A percentile compares a stretch with the other conserved stretches of the same genome.
Evolutionary conservation across 2,888 invertebrate species (phyloP).

Genomic region (Cheilosia scutellata): DNA sequence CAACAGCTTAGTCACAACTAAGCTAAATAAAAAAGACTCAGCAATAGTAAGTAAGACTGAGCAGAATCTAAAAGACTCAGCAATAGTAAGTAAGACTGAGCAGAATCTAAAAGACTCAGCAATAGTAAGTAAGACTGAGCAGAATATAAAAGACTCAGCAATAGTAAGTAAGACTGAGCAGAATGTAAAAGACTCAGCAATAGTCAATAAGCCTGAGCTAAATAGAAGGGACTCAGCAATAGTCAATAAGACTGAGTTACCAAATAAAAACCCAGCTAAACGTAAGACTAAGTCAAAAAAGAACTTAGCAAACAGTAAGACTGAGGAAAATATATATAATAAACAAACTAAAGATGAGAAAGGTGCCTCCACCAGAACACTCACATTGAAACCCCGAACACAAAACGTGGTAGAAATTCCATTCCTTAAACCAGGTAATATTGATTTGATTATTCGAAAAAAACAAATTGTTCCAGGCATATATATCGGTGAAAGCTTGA

Average conservation of each 20-base stretch:
- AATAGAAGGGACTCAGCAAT: no score
- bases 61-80: not conserved
- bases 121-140: not conserved
- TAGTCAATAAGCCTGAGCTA: no score
- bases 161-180: not conserved
- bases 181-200: no score
- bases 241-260: not conserved
- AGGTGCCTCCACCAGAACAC: no score
- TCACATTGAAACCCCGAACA: no score
- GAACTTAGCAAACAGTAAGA: not conserved
- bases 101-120: no score
- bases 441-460: not conserved
- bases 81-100: not conserved
- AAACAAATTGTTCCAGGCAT: conserved; percentile 1
- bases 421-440: not conserved
- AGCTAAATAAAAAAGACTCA: not conserved
- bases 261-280: not conserved
- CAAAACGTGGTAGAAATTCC: no score
- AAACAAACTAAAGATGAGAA: no score
- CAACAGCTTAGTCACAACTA: not conserved
- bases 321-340: no score
- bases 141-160: not conserved
- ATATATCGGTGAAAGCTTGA: conserved; percentile 5
- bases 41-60: not conserved
- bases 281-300: not conserved